Base-by-base conservation (phyloP, 2,113 vertebrate genomes). In the Syrrhaptes paradoxus region DNA sequence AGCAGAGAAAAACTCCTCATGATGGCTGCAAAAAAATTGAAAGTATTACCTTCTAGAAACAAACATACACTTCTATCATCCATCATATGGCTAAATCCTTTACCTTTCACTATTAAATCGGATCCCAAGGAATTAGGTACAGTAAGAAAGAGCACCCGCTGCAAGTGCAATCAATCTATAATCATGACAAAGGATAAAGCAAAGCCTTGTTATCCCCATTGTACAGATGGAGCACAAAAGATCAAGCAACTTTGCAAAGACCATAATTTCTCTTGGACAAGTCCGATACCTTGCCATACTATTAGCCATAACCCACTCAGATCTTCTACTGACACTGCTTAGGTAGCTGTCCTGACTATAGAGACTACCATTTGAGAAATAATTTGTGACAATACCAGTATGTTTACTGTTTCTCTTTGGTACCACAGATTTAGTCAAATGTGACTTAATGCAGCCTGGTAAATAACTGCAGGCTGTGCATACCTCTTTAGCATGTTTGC, bases 1-100 rank as follows among this genome's bases (percentile, higher is more conserved):
- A 99, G 98, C 95, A 99, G 98, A 66, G 99, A 99, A 97, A 99
- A 99, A 96, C 99, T 99, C 95, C 99, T 98, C 99, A 99, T 99
- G 96, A 99, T 99, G 52, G 99, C 99, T 99, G 97, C 59, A 97
- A 98, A 97, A 83, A 88, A 92, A 96, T 62, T 7, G 21, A 80
- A 87, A 95, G 59, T 25, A 58, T 96, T 87, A 96, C 7, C 52
- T 89, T 89, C 63, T 81, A 32, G 36, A 93, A 61, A 73, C 21
- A 85, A 91, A 34, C 14, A 31, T 16, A 63, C 6, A 52, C 17
- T 72, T 63, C 48, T 71, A 49, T 32, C n/a, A 75, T 48, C 49
- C 36, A 76, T 41, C 9, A 34, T 10, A 58, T 3, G 4, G 34
- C 57, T 45, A 89, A 68, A 92, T 85, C 48, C 61, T 74, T 73